Evolutionary conservation across 2,797 vertebrate genomes (phyloP).

Genomic region (Buceros bicornis): DNA sequence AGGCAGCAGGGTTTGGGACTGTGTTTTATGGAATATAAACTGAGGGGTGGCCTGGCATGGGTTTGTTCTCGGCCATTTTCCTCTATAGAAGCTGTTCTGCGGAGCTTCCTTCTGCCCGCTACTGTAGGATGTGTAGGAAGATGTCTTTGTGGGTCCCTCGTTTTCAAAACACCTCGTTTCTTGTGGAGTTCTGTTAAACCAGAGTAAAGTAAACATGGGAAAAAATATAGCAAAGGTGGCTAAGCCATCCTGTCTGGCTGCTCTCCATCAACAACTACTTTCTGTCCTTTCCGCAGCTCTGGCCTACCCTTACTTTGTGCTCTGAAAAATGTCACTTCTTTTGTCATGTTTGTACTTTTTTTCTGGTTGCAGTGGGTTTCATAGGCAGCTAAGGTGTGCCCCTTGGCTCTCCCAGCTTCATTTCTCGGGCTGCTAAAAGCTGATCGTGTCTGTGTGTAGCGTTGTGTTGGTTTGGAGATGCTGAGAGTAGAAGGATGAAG

Average conservation of each 20-base stretch:
- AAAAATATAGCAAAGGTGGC: neutral
- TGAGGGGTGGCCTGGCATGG: slow-evolving; percentile 25
- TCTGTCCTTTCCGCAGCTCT: neutral
- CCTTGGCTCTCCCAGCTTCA: neutral
- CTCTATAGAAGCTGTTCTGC: slow-evolving; percentile 3
- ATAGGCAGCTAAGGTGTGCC: neutral
- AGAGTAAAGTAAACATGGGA: neutral
- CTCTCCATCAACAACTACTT: slow-evolving; percentile 18
- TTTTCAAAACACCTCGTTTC: neutral
- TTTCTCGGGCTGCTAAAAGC: neutral
- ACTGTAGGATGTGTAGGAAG: neutral
- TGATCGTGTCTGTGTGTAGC: fast-evolving
- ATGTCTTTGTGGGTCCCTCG: neutral
- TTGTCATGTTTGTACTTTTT: fast-evolving
- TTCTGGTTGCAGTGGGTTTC: neutral
- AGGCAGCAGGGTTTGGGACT: slow-evolving; percentile 7
- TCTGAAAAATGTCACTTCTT: neutral
- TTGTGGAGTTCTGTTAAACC: neutral
- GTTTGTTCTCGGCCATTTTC: slow-evolving; percentile 61
- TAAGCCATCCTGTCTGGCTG: slow-evolving; percentile 39
- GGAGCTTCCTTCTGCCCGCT: neutral
- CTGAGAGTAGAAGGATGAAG: neutral
- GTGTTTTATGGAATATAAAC: neutral
- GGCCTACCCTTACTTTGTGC: neutral
- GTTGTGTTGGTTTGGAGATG: neutral